Evolutionary conservation across 2,113 vertebrate species (phyloP).

Genomic region (Naja naja): DNA sequence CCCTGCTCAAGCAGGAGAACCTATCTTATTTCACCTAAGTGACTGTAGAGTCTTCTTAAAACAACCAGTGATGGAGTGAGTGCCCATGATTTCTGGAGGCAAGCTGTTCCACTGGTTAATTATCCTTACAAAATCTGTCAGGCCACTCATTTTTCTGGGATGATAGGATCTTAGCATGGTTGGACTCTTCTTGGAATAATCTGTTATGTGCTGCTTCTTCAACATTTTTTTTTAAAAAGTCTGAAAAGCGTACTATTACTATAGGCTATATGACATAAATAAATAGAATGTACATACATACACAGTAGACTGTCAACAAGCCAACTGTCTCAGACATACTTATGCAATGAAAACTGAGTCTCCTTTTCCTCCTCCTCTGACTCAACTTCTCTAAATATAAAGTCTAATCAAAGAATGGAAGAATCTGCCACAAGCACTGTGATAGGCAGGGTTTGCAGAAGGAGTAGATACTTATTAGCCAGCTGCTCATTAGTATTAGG

Average conservation of each 20-base stretch:
- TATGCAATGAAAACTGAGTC: background rate
- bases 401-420: background rate
- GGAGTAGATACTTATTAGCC: background rate
- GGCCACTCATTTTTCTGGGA: background rate
- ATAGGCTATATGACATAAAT: background rate
- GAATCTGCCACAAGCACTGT: background rate
- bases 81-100: too few relatives aligned
- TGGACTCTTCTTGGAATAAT: background rate
- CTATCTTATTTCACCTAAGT: too few relatives aligned
- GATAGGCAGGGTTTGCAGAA: background rate
- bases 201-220: background rate
- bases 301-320: background rate
- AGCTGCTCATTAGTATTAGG: background rate
- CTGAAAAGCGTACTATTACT: background rate
- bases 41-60: too few relatives aligned
- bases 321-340: background rate
- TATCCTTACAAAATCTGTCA: background rate
- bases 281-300: background rate
- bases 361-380: background rate
- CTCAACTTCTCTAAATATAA: background rate
- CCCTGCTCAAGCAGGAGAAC: too few relatives aligned
- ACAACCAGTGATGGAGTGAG: too few relatives aligned
- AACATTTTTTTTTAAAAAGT: background rate
- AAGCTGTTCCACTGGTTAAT: too few relatives aligned
- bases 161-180: background rate